Base-by-base conservation (phyloP, 2,888 invertebrate species). In the Cotesia congregata region DNA sequence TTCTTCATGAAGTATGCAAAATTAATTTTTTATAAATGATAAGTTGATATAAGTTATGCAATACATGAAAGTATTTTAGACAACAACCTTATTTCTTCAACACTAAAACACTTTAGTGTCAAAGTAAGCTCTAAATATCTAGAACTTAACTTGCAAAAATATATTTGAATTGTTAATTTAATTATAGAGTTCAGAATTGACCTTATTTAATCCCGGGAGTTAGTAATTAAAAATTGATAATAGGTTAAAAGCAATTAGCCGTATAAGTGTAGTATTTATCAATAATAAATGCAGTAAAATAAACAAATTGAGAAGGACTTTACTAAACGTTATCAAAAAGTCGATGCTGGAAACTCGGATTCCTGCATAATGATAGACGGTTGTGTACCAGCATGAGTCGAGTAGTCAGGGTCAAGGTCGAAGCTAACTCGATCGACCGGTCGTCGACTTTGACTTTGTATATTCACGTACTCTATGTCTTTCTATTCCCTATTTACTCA, bases 401-500 rank as follows among this genome's bases (percentile, higher is more conserved):
- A 74, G 77, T 77, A 74, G 70, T 77, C 59, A 77, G 73, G 77
- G 77, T 77, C 77, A 77, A 77, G 77, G 77, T 77, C 61, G 59
- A 77, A 77, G 68, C 39, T 72, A 82, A 82, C 80, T 82, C 79
- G 81, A 82, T 81, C 81, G 81, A 81, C 80, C 82, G 82, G 82
- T 82, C 82, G 82, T 80, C 81, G 82, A 82, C 82, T 79, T 82
- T 79, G 80, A 80, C 80, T 80, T 80, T 79, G 77, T 77, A 50
- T 50, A 75, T 79, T 76, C 50, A 73, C 20, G 15, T 65, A 30
- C 12, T 20, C 41, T 65, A 41, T 79, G 15, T 72, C 9, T 17
- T 15, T 59, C 65, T 65, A 50, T 62, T n/a, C 20, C 6, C 20
- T 39, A 59, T 62, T n/a, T 41, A n/a, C 20, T 39, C 20, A 67